Base-by-base conservation (phyloP, 2,113 vertebrate genomes). In the Pterocles gutturalis region DNA sequence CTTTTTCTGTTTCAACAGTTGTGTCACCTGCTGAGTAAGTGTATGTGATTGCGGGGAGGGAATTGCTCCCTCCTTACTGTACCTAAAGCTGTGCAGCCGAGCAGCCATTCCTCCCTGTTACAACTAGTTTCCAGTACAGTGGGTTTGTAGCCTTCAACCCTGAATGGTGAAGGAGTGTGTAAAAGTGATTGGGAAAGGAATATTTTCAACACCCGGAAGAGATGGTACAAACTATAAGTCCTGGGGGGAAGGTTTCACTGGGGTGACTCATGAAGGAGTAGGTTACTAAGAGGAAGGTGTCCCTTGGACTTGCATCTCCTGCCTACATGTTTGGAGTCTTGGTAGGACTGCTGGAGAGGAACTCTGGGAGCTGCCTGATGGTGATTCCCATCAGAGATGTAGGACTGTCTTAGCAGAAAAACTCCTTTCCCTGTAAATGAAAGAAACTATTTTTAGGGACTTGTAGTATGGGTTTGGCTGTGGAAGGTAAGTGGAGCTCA, bases 161-260 rank as follows among this genome's bases (percentile, higher is more conserved):
- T 2, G 3, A 55, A 28, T 16, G 29, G 19, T n/a, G 48, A 55
- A 82, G 41, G 36, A 65, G 5, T 16, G 4, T 4, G 5, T 38
- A n/a, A 34, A 72, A 54, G 33, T 29, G 33, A 15, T 29, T 24
- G 57, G 26, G 29, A 73, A 46, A 88, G 15, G 28, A 78, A 25
- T n/a, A 29, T 81, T 76, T 89, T 38, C 64, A 58, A 41, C 18
- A 24, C 12, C 7, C 7, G 28, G 28, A 66, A 78, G 76, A 62
- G n/a, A 34, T 0, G 2, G 17, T 31, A 21, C 22, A 54, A 67
- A 25, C 13, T 22, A 0, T 31, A n/a, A 54, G 8, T 38, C 18
- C n/a, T 14, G 5, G 21, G 15, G 13, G 31, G 22, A 17, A 73
- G 8, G 17, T 61, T 86, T 60, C 34, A 5, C 21, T 36, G 10